Conservation (phyloP, 2,888 invertebrate genomes). For the Euzetes globulus region DNA sequence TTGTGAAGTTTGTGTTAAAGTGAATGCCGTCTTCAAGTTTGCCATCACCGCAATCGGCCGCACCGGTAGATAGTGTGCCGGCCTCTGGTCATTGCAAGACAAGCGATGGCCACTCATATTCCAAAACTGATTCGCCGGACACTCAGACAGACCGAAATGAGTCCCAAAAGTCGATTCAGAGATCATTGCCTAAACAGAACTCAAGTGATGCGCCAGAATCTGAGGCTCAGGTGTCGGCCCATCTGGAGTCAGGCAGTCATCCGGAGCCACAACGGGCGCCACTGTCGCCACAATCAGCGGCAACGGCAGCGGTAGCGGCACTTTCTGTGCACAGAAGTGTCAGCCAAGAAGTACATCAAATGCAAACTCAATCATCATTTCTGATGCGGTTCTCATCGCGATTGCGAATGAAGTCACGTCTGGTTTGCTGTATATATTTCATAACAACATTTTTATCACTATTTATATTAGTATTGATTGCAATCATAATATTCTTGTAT, state of each 20-base stretch:
- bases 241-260: not conserved
- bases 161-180: not conserved
- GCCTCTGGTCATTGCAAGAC: not conserved
- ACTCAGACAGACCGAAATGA: not conserved
- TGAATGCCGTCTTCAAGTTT: not conserved
- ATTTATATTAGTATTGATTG: slow-evolving; percentile 21
- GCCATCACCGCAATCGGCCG: not conserved
- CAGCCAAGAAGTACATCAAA: not conserved
- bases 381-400: not conserved
- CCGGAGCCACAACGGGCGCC: not conserved
- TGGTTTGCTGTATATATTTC: slow-evolving; percentile 23
- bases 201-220: not conserved
- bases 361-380: slow-evolving; percentile 12
- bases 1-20: not conserved
- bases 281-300: not conserved
- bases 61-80: not conserved
- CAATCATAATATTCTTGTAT: slow-evolving; percentile 25
- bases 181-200: not conserved
- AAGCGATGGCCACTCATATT: not conserved
- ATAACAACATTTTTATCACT: slow-evolving; percentile 15
- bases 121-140: not conserved
- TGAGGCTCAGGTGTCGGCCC: not conserved
- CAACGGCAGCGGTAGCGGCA: not conserved
- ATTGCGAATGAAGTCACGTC: not conserved
- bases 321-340: not conserved